Percentiles rank a stretch among this genome's conserved stretches.
phyloP scores from a whole-genome alignment of 2,113 vertebrate genomes.

The Corvus cornix region DNA sequence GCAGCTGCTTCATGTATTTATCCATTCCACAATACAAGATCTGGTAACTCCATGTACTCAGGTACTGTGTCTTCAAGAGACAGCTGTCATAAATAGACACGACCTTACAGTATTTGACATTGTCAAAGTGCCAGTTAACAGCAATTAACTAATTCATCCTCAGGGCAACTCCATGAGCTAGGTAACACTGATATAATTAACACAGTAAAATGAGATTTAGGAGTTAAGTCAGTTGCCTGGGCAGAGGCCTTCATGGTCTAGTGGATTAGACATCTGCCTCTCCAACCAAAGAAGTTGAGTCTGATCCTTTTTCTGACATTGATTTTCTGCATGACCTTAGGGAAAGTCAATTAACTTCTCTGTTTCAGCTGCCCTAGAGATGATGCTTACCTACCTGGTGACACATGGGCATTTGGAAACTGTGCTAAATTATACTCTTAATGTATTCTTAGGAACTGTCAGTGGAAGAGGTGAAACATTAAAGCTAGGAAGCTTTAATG shows the following conservation, averaged over 20 bases:
- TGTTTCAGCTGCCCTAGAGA: constrained; percentile 49
- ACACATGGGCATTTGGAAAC: constrained; percentile 4
- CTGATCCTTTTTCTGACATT: constrained; percentile 62
- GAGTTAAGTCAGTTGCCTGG: constrained; percentile 55
- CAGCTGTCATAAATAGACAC: neutral
- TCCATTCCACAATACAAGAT: neutral
- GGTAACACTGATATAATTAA: constrained; percentile 51
- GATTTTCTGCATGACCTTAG: constrained; percentile 40
- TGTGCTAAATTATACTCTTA: neutral
- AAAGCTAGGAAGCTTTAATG: neutral
- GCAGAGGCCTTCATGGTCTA: constrained; percentile 32
- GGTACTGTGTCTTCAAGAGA: neutral
- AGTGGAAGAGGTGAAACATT: neutral
- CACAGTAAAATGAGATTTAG: constrained; percentile 55
- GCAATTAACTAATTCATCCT: constrained; percentile 42
- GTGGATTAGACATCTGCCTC: constrained; percentile 62
- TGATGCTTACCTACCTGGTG: constrained; percentile 32
- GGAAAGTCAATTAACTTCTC: constrained; percentile 65
- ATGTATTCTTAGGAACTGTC: constrained; percentile 3
- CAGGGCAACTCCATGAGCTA: neutral
- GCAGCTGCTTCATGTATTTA: neutral
- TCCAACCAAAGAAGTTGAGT: constrained; percentile 38
- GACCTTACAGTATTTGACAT: neutral
- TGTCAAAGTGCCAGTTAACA: constrained; percentile 14
- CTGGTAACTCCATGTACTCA: neutral